Percentiles rank a stretch among this genome's conserved stretches.
phyloP scores from a whole-genome alignment of 2,888 invertebrate species.

The Horisme vitalbata region DNA sequence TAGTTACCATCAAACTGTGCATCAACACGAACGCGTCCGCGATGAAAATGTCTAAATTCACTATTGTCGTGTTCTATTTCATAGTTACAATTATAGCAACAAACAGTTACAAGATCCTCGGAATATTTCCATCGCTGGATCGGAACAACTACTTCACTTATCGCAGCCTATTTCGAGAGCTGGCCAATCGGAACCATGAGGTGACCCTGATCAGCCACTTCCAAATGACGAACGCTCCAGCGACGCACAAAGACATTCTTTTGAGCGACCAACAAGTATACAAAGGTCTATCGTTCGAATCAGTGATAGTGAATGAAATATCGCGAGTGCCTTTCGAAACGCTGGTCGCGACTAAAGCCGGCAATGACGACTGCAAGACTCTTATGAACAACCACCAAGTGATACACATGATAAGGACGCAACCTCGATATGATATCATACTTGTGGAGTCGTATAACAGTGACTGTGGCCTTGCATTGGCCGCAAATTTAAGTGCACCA shows the following conservation, averaged over 20 bases:
- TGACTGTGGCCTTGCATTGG: constrained; percentile 88
- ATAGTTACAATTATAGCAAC: constrained; percentile 53
- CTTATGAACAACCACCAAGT: constrained; percentile 78
- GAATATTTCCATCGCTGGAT: constrained; percentile 78
- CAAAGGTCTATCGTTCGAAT: constrained; percentile 73
- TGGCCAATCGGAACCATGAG: constrained; percentile 78
- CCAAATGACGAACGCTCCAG: constrained; percentile 67
- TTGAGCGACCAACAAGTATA: constrained; percentile 67
- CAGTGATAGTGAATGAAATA: constrained; percentile 73
- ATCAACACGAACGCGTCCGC: constrained; percentile 62
- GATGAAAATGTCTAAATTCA: constrained; percentile 58
- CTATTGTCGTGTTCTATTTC: constrained; percentile 52
- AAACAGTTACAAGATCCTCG: constrained; percentile 75
- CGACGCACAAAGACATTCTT: constrained; percentile 80
- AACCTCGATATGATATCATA: constrained; percentile 86
- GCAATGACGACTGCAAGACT: constrained; percentile 75
- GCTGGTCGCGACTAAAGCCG: constrained; percentile 71
- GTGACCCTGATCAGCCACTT: constrained; percentile 81
- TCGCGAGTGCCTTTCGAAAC: constrained; percentile 76
- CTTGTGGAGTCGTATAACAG: constrained; percentile 89
- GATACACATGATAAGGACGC: constrained; percentile 74
- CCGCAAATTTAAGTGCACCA: constrained; percentile 85
- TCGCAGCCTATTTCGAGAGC: constrained; percentile 72
- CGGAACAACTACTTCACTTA: constrained; percentile 79
- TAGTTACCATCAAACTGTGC: constrained; percentile 68